These are phyloP conservation scores for Bombus superbus DNA, from an alignment of 1,140 invertebrate genomes.

Conservation along the genomic window DNA sequence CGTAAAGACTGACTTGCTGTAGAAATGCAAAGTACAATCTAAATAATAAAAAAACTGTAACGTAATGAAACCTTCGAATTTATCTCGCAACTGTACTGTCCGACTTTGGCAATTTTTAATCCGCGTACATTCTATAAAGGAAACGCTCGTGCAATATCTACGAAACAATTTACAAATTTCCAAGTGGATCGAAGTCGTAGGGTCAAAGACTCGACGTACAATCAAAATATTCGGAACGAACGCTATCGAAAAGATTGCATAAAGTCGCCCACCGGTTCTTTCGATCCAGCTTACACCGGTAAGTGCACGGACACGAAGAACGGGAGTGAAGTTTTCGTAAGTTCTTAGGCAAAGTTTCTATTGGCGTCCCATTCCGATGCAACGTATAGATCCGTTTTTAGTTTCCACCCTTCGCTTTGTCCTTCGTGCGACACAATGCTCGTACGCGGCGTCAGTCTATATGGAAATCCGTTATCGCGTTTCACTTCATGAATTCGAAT, in stretches of 20 bases:
- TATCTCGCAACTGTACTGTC: background rate
- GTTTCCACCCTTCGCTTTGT: slow-evolving; percentile 17
- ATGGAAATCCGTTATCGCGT: slow-evolving; percentile 53
- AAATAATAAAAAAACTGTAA: background rate
- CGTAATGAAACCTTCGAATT: background rate
- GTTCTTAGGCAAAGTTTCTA: background rate
- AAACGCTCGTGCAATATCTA: background rate
- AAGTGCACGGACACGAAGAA: background rate
- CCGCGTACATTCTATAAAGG: too few relatives aligned
- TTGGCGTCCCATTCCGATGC: background rate
- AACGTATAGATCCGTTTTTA: slow-evolving; percentile 7
- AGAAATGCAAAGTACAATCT: background rate
- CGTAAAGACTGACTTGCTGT: background rate
- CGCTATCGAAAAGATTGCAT: background rate
- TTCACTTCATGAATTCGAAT: slow-evolving; percentile 49
- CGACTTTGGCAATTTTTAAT: too few relatives aligned
- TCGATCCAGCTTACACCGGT: background rate
- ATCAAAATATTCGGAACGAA: background rate
- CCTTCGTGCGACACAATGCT: background rate
- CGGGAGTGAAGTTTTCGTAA: background rate
- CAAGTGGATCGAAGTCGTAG: background rate
- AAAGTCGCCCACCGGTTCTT: too few relatives aligned
- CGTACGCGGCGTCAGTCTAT: slow-evolving; percentile 18
- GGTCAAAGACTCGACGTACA: background rate
- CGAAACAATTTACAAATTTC: background rate